Base-by-base conservation (phyloP, 2,888 invertebrate species). In the Chrysina gloriosa region DNA sequence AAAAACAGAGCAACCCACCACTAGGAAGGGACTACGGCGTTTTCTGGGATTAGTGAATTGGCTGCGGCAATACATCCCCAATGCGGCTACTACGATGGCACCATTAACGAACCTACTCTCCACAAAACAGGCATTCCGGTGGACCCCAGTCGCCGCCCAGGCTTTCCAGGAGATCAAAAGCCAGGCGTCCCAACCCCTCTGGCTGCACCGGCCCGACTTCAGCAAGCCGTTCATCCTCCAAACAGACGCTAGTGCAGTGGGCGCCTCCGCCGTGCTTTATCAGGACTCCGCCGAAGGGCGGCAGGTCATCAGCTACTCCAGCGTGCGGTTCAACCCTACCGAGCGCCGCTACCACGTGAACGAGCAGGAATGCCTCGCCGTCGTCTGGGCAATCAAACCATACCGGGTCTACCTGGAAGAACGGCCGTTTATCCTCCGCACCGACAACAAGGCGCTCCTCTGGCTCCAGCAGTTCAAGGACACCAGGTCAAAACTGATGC, bases 301-400 rank as follows among this genome's bases (percentile, higher is more conserved):
- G 5, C 7, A 48, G 0, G 65, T 76, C 2, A 69, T 77, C 6
- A 58, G 71, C 36, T 76, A 71, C 61, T 69, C 71, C 7, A 73
- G 71, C 42, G 65, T 72, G n/a, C 68, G 65, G 34, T 69, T 75
- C 2, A 69, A 21, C 3, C 29, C 21, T 1, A 14, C 67, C 0
- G 71, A 75, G 31, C n/a, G 36, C 19, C 36, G 47, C 0, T 76
- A 74, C 50, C 76, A 77, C 58, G 63, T 69, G 1, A 77, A 76
- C 54, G 75, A 77, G 36, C 74, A 72, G 45, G 76, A 77, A 58
- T 73, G 72, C 23, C 72, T 2, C n/a, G n/a, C n/a, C n/a, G n/a
- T n/a, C n/a, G n/a, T n/a, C n/a, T n/a, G n/a, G n/a, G n/a, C n/a
- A n/a, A 50, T 73, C 4, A 71, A 73, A 19, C 65, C 69, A 2